Percentiles rank a stretch among this genome's conserved stretches.
phyloP scores from a whole-genome alignment of 2,797 vertebrate species.

The Pempheris klunzingeri region DNA sequence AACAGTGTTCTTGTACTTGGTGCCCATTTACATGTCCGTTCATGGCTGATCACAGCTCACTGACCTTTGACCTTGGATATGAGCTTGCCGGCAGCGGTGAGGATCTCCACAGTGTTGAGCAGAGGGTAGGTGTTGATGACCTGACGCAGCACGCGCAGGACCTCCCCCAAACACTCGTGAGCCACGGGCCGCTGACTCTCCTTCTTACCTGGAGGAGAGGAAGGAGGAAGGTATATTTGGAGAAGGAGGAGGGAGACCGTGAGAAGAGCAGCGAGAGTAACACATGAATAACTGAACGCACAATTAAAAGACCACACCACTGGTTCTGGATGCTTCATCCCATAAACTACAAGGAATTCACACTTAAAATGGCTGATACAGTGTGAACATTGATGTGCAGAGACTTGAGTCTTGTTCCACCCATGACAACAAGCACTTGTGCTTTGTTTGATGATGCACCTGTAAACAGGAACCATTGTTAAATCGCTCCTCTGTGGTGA shows the following conservation, averaged over 20 bases:
- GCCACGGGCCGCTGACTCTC: slow-evolving; percentile 90
- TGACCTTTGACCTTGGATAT: slow-evolving; percentile 97
- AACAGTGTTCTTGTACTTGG: too few species aligned
- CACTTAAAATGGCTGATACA: neutral
- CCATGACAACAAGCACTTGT: neutral
- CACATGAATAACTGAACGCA: neutral
- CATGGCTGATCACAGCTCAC: slow-evolving; percentile 5
- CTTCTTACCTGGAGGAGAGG: slow-evolving; percentile 85
- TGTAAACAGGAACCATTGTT: neutral
- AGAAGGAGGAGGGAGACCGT: neutral
- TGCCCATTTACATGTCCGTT: neutral
- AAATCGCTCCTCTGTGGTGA: neutral
- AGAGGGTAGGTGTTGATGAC: slow-evolving; percentile 94
- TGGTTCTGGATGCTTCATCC: neutral
- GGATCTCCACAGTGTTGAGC: slow-evolving; percentile 96
- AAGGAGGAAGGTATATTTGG: neutral
- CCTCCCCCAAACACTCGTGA: slow-evolving; percentile 94
- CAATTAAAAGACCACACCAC: neutral
- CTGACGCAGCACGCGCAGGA: slow-evolving; percentile 93
- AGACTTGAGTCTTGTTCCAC: too few species aligned
- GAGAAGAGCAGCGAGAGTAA: neutral
- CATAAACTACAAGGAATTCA: neutral
- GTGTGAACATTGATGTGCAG: neutral
- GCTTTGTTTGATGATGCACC: neutral
- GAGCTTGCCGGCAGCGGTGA: slow-evolving; percentile 94